A percentile compares a stretch with the other conserved stretches of the same genome.
Evolutionary conservation across 2,797 vertebrate species (phyloP).

Genomic region (Trichosurus vulpecula): DNA sequence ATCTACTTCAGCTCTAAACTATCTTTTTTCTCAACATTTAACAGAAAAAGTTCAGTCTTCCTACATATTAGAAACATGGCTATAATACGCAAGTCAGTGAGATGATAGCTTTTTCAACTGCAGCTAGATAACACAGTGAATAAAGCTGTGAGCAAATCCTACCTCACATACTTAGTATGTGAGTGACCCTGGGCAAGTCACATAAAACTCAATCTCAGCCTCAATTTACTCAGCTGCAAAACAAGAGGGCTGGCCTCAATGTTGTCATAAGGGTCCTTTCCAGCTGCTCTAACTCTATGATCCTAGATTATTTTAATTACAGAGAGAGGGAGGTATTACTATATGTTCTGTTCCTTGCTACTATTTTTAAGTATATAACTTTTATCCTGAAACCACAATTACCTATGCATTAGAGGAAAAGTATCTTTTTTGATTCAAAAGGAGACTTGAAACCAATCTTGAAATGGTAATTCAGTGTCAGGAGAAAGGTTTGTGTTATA

Average conservation of each 20-base stretch:
- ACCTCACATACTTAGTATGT: background rate
- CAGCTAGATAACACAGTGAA: too few relatives aligned
- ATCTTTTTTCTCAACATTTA: background rate
- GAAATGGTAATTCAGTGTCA: background rate
- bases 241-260: background rate
- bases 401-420: background rate
- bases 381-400: background rate
- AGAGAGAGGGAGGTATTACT: too few relatives aligned
- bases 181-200: background rate
- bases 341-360: background rate
- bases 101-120: background rate
- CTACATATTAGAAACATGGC: background rate
- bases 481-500: background rate
- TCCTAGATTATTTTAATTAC: background rate
- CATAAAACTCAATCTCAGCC: background rate
- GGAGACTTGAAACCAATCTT: background rate
- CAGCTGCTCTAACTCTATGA: background rate
- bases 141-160: too few relatives aligned
- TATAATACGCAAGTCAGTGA: background rate
- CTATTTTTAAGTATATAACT: background rate
- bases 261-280: background rate
- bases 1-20: background rate
- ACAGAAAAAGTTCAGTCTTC: background rate
- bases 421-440: background rate
- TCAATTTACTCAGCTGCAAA: background rate